Evolutionary conservation across 1,140 invertebrate species (phyloP).

Genomic region (Nymphalis io): DNA sequence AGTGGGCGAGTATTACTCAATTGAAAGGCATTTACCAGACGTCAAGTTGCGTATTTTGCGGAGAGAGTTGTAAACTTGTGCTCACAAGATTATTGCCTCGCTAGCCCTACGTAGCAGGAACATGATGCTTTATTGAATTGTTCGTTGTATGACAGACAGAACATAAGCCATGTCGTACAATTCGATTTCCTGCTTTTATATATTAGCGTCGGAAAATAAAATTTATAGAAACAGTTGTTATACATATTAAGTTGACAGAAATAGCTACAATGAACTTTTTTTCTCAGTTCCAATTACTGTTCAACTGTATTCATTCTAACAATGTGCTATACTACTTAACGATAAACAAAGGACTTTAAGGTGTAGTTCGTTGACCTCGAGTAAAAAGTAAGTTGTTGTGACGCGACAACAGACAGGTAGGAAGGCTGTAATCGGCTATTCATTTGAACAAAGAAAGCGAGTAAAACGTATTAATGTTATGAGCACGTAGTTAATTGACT

Average conservation of each 20-base stretch:
- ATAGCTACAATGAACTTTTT: not conserved
- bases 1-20: slow-evolving; percentile 50
- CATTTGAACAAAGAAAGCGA: slow-evolving; percentile 52
- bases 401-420: slow-evolving; percentile 44
- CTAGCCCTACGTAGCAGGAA: slow-evolving; percentile 47
- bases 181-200: slow-evolving; percentile 45
- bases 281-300: not conserved
- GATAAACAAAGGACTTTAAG: slow-evolving; percentile 9
- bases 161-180: slow-evolving; percentile 33
- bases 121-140: slow-evolving; percentile 48
- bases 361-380: slow-evolving; percentile 53
- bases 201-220: not conserved
- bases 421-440: slow-evolving; percentile 45
- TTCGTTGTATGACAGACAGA: slow-evolving; percentile 23
- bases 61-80: slow-evolving; percentile 44
- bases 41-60: slow-evolving; percentile 43
- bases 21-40: slow-evolving; percentile 43
- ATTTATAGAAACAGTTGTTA: not conserved
- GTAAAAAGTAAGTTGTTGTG: slow-evolving; percentile 33
- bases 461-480: slow-evolving; percentile 61
- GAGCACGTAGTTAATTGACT: slow-evolving; percentile 60
- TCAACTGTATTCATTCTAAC: not conserved
- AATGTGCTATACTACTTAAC: slow-evolving; percentile 1
- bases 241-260: slow-evolving; percentile 22
- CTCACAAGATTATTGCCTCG: slow-evolving; percentile 54